Base-by-base conservation (phyloP, 1,140 invertebrate genomes). In the Microplitis demolitor region DNA sequence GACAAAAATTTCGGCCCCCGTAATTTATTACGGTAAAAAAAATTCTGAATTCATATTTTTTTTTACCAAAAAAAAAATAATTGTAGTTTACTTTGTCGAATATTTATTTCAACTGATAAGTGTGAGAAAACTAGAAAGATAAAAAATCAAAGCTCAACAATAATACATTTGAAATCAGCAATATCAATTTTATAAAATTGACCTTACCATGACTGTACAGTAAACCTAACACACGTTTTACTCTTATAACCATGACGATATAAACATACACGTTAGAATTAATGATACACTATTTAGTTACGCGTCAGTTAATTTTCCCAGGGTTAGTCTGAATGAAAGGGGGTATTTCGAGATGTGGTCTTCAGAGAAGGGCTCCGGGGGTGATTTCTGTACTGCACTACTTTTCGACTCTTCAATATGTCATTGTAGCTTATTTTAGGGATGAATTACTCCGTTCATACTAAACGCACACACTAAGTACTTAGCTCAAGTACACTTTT, bases 221-320 rank as follows among this genome's bases (percentile, higher is more conserved):
- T n/a, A 62, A 31, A 33, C 35, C 24, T 71, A 71, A 71, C 64
- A 53, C 14, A 64, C 60, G 45, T 51, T 66, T 64, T 62, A 66
- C 72, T 39, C 66, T 67, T 71, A 73, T 80, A 78, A 83, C 79
- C 77, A 68, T 74, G 71, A 53, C 80, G 78, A 82, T 82, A 83
- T 85, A 86, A 86, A 85, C 84, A 85, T 84, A 84, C 82, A 81
- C 35, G 79, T 82, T 78, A 78, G 77, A 82, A 81, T 85, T 87
- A 87, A 87, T 87, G 85, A 87, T 85, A 87, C 78, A 83, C 82
- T 78, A 82, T 84, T 87, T 87, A 86, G 85, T 85, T 85, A 85
- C 85, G 82, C 84, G 85, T 87, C 86, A 87, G 82, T 87, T 84
- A 81, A 85, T 87, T 87, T 87, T 87, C 85, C 86, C 86, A 87